phyloP scores from a whole-genome alignment of 2,113 vertebrate species.

The Promerops cafer region DNA sequence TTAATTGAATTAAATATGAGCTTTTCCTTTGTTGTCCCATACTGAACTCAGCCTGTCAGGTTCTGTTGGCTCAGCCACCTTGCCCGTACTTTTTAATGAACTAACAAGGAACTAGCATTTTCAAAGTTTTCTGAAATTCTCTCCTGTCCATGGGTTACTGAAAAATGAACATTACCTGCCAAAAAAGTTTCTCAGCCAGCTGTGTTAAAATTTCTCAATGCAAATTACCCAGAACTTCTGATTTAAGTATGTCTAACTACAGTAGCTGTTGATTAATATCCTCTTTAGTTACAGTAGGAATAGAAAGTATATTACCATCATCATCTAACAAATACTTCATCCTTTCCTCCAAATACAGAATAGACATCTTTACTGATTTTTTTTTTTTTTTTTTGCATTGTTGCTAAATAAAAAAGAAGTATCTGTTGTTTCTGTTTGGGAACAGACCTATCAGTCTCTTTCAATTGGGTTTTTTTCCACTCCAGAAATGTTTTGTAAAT shows the following conservation, averaged over 20 bases:
- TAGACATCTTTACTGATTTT: background rate
- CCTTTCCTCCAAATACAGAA: background rate
- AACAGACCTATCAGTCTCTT: background rate
- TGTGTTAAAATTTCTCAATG: conserved; percentile 32
- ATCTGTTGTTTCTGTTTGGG: background rate
- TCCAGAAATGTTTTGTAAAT: background rate
- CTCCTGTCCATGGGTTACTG: background rate
- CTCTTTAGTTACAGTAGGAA: conserved; percentile 52
- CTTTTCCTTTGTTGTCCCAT: background rate
- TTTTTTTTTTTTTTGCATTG: background rate
- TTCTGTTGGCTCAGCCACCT: background rate
- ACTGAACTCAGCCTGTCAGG: background rate
- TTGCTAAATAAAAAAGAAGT: background rate
- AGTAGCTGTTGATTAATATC: conserved; percentile 56
- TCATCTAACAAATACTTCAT: conserved; percentile 14
- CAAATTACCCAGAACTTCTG: conserved; percentile 63
- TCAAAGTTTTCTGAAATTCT: background rate
- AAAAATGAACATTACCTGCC: conserved; percentile 9
- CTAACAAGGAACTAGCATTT: background rate
- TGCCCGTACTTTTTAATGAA: background rate
- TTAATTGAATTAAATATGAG: background rate
- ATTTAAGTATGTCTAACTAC: conserved; percentile 52
- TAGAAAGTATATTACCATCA: conserved; percentile 36
- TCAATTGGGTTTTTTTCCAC: background rate
- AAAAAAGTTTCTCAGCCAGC: background rate